Base-by-base conservation (phyloP, 2,797 vertebrate species). In the Falco columbarius region DNA sequence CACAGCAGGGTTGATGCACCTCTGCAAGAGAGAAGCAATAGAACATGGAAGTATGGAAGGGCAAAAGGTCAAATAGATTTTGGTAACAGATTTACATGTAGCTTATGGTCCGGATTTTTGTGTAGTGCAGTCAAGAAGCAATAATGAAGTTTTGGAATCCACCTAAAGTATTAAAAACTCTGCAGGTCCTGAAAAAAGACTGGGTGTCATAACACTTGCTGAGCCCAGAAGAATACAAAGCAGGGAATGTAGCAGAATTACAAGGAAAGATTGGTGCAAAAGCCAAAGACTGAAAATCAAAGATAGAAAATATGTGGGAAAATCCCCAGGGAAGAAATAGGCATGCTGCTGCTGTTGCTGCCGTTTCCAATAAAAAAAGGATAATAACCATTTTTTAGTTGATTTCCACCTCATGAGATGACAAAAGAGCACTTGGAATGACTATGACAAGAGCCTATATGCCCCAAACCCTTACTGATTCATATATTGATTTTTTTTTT, bases 391-490 rank as follows among this genome's bases (percentile, higher is more conserved):
- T 54, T 93, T 90, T 90, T 93, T 47, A 80, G 16, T 84, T 90
- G 87, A 94, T 85, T 93, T 82, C 49, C 42, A 79, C 19, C 26
- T 77, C 59, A 76, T 71, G 84, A 86, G 54, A 93, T 95, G 76
- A 93, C 61, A 92, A 93, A 93, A 85, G 74, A 93, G 44, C 3
- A 5, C 65, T 77, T 85, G 71, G 47, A 94, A 92, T 72, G 46
- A 42, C 89, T 67, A 38, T 88, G 85, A 84, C 66, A 93, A 83
- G 34, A 88, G 51, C 34, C 49, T 85, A 13, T 89, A 68, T 80
- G 30, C 21, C 36, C 8, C 36, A 86, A 90, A 61, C 42, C 59
- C 67, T 95, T 95, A 74, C 65, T 96, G 94, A 93, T 86, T 92
- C 21, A 94, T n/a, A 20, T 24, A 81, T 83, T 42, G 73, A 71